These are phyloP conservation scores for Rhyacichthys aspro DNA, from an alignment of 2,797 vertebrate species.

Conservation along the genomic window DNA sequence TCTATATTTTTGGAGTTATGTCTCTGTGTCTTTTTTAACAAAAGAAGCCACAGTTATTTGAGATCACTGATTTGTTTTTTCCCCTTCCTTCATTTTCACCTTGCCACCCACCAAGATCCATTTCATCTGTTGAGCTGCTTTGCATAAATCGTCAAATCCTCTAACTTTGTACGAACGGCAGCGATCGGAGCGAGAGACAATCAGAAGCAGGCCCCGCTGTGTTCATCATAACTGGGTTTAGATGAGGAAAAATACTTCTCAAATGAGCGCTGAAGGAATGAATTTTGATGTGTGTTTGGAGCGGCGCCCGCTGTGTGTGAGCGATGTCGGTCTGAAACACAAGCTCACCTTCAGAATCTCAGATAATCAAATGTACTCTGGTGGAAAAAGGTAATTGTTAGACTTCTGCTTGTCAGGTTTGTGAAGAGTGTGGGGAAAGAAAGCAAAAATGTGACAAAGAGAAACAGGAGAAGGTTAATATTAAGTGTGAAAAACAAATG, in stretches of 20 bases:
- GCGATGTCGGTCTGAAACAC: neutral
- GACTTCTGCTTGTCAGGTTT: neutral
- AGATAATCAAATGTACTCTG: neutral
- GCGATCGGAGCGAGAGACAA: conserved; percentile 11
- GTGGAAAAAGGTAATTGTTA: conserved; percentile 1
- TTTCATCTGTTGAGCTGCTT: conserved; percentile 13
- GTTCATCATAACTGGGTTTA: conserved; percentile 3
- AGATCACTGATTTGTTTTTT: conserved; percentile 22
- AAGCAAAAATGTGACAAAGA: no score
- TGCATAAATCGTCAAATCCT: conserved; percentile 32
- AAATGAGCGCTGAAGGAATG: conserved; percentile 1
- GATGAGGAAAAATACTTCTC: conserved; percentile 4
- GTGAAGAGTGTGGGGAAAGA: neutral
- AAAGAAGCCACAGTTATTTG: conserved; percentile 15
- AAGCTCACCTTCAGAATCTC: conserved; percentile 2
- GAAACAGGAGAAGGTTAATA: neutral
- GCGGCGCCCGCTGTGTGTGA: conserved; percentile 1
- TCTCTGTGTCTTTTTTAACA: conserved; percentile 8
- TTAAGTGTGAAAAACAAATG: no score
- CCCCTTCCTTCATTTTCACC: conserved; percentile 11
- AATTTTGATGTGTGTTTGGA: neutral
- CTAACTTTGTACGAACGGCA: conserved; percentile 15
- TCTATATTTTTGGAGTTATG: conserved; percentile 3
- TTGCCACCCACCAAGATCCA: conserved; percentile 5
- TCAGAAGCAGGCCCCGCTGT: conserved; percentile 10